Conservation (phyloP, 2,888 invertebrate species). For the Xylota sylvarum region DNA sequence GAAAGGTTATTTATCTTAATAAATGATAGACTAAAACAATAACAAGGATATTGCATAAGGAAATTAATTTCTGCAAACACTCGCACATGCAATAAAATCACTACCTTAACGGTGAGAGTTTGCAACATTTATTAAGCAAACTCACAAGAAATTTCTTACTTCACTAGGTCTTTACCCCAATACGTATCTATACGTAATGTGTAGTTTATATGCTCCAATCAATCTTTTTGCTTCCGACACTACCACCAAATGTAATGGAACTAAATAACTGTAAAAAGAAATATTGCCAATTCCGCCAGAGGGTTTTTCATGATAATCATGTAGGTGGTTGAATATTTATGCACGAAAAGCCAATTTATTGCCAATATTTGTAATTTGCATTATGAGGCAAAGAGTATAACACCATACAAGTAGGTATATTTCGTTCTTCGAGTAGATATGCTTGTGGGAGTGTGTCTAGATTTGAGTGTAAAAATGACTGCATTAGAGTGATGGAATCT, state of each 20-base stretch:
- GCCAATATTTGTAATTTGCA: slow-evolving; percentile 40
- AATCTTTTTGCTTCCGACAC: slow-evolving; percentile 41
- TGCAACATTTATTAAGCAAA: not conserved
- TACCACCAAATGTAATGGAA: slow-evolving; percentile 24
- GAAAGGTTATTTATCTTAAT: not conserved
- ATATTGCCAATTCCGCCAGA: slow-evolving; percentile 35
- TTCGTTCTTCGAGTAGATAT: not conserved
- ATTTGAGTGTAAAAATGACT: not conserved
- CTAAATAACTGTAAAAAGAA: slow-evolving; percentile 40
- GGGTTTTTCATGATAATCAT: slow-evolving; percentile 21
- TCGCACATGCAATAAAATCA: slow-evolving; percentile 1
- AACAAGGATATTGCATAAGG: not conserved
- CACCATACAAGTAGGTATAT: not conserved
- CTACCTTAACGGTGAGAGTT: not conserved
- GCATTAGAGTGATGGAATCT: slow-evolving; percentile 8
- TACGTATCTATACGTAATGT: not conserved
- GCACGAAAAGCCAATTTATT: slow-evolving; percentile 38
- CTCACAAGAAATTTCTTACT: slow-evolving; percentile 1
- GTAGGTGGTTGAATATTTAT: slow-evolving; percentile 40
- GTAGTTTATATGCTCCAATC: slow-evolving; percentile 37
- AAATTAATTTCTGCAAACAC: slow-evolving; percentile 16
- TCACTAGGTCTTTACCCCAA: not conserved
- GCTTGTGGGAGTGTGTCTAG: not conserved
- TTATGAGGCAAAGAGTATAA: slow-evolving; percentile 6
- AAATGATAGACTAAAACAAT: not conserved